Evolutionary conservation across 2,888 invertebrate genomes (phyloP), one percentile per base, ranked within the genome.

Genomic region (Macrophya annulata): DNA sequence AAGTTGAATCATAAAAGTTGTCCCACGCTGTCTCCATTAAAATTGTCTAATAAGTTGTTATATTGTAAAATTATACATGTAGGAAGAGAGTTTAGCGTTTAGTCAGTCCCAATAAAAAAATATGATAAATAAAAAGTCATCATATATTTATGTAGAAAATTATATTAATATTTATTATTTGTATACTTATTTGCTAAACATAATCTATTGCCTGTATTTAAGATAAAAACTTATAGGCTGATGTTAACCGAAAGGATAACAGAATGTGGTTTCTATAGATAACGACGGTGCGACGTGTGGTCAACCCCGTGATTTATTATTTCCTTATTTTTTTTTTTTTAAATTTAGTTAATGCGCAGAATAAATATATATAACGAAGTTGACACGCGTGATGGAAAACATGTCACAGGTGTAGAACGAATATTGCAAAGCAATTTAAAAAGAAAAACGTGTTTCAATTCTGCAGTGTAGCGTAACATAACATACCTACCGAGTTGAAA

Each of bases 391-490:
- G 4, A n/a, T 55, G n/a, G 10, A 55, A 55, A 55, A 8, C 31
- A 31, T 31, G 1, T 31, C 31, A 31, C 3, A 3, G 31, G 3
- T 31, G 31, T 31, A 31, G 31, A 31, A 31, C 31, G 31, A 31
- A 31, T 31, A 1, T 1, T 31, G 31, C n/a, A n/a, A n/a, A 31
- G 31, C 31, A 31, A 31, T 31, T 31, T 31, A 68, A 37, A 68
- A 37, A 1, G 31, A 15, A 68, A 68, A 68, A 25, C 17, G 15
- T 37, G 17, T 68, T 37, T 31, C 51, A 31, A 17, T 55, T 77
- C n/a, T n/a, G n/a, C 76, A 76, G n/a, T n/a, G 55, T 51, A n/a
- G 72, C 77, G 51, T 31, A 55, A 55, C 25, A 31, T 31, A 55
- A 55, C 25, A 31, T 43, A 15, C 17, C 31, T 43, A 15, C 17